Evolutionary conservation across 2,797 vertebrate species (phyloP), one percentile per base, ranked within the genome.

Genomic region (Phataginus tetradactyla): DNA sequence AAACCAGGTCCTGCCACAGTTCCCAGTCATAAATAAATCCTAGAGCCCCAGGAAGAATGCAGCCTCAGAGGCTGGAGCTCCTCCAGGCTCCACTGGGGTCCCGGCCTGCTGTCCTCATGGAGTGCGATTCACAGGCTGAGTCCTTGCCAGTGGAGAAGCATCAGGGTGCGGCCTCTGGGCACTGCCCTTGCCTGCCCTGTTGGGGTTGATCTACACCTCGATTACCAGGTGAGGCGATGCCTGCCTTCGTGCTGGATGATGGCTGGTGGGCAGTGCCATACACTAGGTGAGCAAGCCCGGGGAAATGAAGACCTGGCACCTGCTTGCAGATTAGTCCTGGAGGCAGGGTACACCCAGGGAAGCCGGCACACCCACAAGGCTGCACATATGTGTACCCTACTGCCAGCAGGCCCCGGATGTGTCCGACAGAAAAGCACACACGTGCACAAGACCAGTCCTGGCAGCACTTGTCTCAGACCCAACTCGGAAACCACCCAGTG

Each of bases 1-100:
- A 97, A 97, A 98, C 97, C n/a, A 29, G 97, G 95, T 87, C 96
- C 96, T 75, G 72, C 90, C 89, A 72, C 32, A 79, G 49, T 61
- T 98, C 96, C 96, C 8, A 12, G 92, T 53, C 84, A 77, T 79
- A 97, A 90, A 96, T 34, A 92, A 96, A 86, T 49, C 5, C 53
- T 49, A 34, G 61, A n/a, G 71, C 34, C 3, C 3, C 14, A 21
- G 59, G 51, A 7, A 64, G 86, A 57, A 57, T 0, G 45, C 4
- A 0, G 45, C 64, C 72, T 34, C 23, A 7, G 77, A 59, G 83
- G 10, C 4, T 0, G 7, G 20, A 11, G 39, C 2, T 3, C 7
- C 42, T 55, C 57, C n/a, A 3, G 0, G 2, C 2, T 5, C 79
- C 17, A 0, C 8, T 1, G 1, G 42, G 49, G 68, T 21, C 34